A percentile compares a stretch with the other conserved stretches of the same genome.
Evolutionary conservation across 2,113 vertebrate genomes (phyloP).

Genomic region (Xiphophorus maculatus): DNA sequence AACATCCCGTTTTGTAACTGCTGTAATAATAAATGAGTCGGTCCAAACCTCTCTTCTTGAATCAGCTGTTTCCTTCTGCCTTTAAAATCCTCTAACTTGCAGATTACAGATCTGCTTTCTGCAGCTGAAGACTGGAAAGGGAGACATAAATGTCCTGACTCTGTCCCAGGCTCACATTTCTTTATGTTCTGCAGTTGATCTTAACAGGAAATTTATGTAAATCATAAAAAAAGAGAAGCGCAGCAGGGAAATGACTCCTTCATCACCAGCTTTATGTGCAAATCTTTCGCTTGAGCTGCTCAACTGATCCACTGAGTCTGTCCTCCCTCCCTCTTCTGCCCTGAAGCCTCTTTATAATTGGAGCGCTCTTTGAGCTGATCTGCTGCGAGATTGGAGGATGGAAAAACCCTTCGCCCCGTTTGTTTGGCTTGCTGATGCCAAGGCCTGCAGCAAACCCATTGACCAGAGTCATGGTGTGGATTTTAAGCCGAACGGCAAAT

Average conservation of each 20-base stretch:
- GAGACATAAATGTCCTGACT: not conserved
- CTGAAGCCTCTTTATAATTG: conserved; percentile 64
- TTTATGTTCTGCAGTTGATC: not conserved
- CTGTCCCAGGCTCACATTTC: not conserved
- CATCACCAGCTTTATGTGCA: conserved; percentile 30
- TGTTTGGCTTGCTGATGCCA: conserved; percentile 45
- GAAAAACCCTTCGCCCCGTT: conserved; percentile 39
- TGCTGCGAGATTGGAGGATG: conserved; percentile 48
- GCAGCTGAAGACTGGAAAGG: not conserved
- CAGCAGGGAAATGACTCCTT: conserved; percentile 26
- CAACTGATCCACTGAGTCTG: not conserved
- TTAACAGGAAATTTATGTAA: conserved; percentile 10
- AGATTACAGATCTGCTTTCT: not conserved
- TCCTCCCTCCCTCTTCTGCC: conserved; percentile 18
- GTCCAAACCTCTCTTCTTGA: not conserved
- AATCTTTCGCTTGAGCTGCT: conserved; percentile 32
- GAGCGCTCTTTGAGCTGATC: conserved; percentile 56
- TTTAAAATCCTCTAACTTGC: not conserved
- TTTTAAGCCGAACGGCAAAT: not conserved
- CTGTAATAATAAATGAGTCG: not conserved
- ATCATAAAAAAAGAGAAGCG: conserved; percentile 6
- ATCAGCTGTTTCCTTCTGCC: not conserved
- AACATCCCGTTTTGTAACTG: not conserved
- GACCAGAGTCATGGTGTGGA: conserved; percentile 8
- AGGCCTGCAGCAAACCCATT: conserved; percentile 30